These are phyloP conservation scores for Acanthoscelides obtectus DNA, from an alignment of 2,888 invertebrate genomes.

Conservation along the genomic window DNA sequence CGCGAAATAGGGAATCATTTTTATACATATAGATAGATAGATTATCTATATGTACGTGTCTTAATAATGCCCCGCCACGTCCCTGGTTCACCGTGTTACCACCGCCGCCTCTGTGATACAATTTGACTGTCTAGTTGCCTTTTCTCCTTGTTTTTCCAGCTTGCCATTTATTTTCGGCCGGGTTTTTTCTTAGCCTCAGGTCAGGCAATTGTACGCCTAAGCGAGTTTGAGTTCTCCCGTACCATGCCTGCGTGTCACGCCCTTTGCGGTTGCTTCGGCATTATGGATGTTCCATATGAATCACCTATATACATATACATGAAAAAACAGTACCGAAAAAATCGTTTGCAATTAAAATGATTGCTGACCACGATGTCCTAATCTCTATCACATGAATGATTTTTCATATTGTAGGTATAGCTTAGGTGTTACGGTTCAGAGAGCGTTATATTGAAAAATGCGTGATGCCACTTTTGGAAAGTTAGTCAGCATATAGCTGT, in stretches of 20 bases:
- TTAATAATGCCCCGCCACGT: too few species aligned
- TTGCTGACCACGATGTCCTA: background rate
- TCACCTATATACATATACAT: background rate
- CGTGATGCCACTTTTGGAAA: too few species aligned
- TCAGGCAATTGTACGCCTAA: background rate
- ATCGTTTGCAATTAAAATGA: background rate
- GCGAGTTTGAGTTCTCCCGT: background rate
- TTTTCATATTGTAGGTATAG: background rate
- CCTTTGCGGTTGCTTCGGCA: background rate
- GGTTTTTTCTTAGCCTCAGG: background rate
- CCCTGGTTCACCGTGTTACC: background rate
- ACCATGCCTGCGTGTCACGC: background rate
- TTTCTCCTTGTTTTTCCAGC: background rate
- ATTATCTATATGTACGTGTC: too few species aligned
- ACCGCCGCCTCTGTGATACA: background rate
- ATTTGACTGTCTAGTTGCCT: background rate
- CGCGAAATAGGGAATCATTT: too few species aligned
- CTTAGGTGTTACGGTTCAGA: too few species aligned
- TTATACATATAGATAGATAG: too few species aligned
- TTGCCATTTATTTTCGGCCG: background rate
- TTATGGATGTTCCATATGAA: background rate
- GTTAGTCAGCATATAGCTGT: too few species aligned
- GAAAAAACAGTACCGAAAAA: background rate
- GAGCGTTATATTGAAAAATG: too few species aligned
- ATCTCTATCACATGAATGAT: background rate